Base-by-base conservation (phyloP, 2,113 vertebrate species). In the Erinaceus europaeus region DNA sequence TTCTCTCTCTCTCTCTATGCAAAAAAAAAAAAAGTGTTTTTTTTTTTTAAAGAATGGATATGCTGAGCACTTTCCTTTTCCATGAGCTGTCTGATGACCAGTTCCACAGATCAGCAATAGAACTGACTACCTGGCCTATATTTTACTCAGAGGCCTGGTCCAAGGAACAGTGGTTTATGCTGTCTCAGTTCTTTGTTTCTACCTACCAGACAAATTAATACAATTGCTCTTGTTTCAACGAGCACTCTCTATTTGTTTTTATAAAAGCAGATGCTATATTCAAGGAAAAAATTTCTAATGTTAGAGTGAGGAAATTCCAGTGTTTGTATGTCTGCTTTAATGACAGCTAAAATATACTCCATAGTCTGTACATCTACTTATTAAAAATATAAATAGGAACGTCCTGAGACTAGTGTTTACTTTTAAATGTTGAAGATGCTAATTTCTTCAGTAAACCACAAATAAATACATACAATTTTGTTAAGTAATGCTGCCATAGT, bases 401-500 rank as follows among this genome's bases (percentile, higher is more conserved):
- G 91, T 81, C 72, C 88, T 86, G 76, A 92, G 48, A 74, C 44
- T 68, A 87, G 40, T 76, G 65, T 81, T 95, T 94, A 93, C 91
- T 90, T 94, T 95, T 93, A 86, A 94, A 84, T 84, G 52, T 48
- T 50, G 36, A 91, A 77, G 42, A 91, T 78, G 53, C n/a, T 90
- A 90, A 80, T 90, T 76, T 86, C 86, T 88, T 91, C 44, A 78
- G 73, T 67, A 81, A 92, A 52, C 42, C 57, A 90, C 42, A 89
- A 84, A 61, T 93, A 88, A 94, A 94, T 89, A 93, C 4, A 36
- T 38, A 85, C 6, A 67, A 77, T 50, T 74, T 92, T 73, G 64
- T 40, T 93, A 88, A 86, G 53, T 88, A 84, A 88, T 76, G 86
- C 92, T 95, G 62, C 84, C 89, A 94, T 95, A 81, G 86, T 84